A percentile compares a stretch with the other conserved stretches of the same genome.
phyloP scores from a whole-genome alignment of 2,113 vertebrate genomes.

The Callionymus lyra region DNA sequence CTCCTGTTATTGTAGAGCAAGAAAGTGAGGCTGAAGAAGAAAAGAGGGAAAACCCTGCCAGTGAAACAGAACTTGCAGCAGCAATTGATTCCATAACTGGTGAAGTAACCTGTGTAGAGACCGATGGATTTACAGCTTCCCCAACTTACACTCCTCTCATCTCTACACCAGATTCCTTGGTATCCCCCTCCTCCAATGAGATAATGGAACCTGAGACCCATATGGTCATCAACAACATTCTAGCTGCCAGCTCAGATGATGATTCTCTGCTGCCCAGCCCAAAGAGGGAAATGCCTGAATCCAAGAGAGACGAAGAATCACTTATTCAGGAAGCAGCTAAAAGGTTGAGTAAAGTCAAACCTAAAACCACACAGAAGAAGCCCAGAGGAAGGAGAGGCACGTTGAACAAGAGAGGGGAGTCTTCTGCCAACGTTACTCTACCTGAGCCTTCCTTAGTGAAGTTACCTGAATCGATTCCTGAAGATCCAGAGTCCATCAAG shows the following conservation, averaged over 20 bases:
- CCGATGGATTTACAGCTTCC: constrained; percentile 76
- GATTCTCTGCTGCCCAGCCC: constrained; percentile 29
- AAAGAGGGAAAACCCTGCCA: constrained; percentile 83
- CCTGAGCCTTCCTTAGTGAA: constrained; percentile 55
- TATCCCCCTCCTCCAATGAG: constrained; percentile 64
- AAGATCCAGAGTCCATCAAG: constrained; percentile 61
- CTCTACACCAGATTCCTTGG: constrained; percentile 66
- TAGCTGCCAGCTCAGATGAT: constrained; percentile 57
- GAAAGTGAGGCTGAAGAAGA: constrained; percentile 71
- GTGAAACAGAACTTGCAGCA: constrained; percentile 90
- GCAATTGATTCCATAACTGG: constrained; percentile 95
- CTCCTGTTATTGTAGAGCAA: constrained; percentile 52
- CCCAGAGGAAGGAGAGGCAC: constrained; percentile 70
- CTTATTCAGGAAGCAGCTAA: constrained; percentile 66
- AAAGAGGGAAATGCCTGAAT: constrained; percentile 19
- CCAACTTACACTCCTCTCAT: constrained; percentile 61
- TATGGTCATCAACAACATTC: constrained; percentile 70
- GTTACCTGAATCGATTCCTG: constrained; percentile 67
- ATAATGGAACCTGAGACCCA: constrained; percentile 76
- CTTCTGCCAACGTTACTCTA: constrained; percentile 48
- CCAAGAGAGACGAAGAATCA: constrained; percentile 51
- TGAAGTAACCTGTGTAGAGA: constrained; percentile 77
- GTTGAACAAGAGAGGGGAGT: constrained; percentile 61
- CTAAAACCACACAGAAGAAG: constrained; percentile 69
- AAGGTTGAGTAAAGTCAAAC: constrained; percentile 75